These are phyloP conservation scores for Sympetrum striolatum DNA, from an alignment of 2,888 invertebrate genomes.

Conservation along the genomic window DNA sequence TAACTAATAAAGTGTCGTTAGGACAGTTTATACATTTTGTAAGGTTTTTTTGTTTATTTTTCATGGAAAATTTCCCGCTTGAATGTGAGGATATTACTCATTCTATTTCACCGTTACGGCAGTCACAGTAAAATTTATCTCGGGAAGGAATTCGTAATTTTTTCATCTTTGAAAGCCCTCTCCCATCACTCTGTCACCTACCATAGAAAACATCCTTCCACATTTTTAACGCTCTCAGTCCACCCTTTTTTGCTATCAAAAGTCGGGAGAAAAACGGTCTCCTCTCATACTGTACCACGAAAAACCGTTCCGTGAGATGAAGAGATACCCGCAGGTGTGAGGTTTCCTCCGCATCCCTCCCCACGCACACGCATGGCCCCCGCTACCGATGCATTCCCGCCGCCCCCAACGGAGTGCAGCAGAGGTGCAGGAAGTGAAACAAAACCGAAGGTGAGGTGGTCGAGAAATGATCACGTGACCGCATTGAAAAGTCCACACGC, in stretches of 20 bases:
- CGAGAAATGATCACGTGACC: slow-evolving; percentile 16
- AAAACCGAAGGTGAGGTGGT: not conserved
- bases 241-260: not conserved
- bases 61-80: no score
- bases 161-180: no score
- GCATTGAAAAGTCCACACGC: not conserved
- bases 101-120: no score
- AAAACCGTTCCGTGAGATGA: not conserved
- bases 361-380: not conserved
- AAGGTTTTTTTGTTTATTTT: no score
- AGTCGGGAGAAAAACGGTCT: not conserved
- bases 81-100: no score
- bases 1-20: no score
- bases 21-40: no score
- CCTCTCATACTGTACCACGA: not conserved
- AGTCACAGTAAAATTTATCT: no score
- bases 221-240: not conserved
- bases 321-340: not conserved
- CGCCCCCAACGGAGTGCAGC: not conserved
- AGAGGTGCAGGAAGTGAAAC: not conserved
- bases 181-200: no score
- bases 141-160: no score
- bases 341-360: not conserved
- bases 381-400: not conserved
- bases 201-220: not conserved